Evolutionary conservation across 2,888 invertebrate species (phyloP).

Genomic region (Amiota mariae): DNA sequence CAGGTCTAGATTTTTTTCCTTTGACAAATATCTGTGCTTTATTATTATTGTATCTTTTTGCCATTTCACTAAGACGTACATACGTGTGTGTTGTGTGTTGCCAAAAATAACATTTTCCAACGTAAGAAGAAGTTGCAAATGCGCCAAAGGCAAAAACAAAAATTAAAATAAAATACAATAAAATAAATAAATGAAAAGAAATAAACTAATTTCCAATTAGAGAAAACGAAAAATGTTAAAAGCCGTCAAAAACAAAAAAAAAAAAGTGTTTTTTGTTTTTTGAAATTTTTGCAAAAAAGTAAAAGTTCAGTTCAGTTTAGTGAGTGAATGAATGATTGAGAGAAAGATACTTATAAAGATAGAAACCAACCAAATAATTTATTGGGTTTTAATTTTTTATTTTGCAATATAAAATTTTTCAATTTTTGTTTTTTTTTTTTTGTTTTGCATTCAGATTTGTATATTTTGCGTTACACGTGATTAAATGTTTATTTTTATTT

Average conservation of each 20-base stretch:
- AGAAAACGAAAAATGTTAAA: neutral
- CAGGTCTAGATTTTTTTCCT: neutral
- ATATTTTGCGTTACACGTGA: neutral
- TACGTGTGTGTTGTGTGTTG: neutral
- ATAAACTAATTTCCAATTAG: slow-evolving; percentile 17
- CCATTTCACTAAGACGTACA: too few species aligned
- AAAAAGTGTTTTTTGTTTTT: neutral
- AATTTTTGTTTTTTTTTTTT: neutral
- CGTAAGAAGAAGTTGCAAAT: slow-evolving; percentile 27
- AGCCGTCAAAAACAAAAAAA: neutral
- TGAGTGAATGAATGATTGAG: neutral
- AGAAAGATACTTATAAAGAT: neutral
- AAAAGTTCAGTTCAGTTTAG: slow-evolving; percentile 1
- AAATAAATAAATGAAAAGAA: slow-evolving; percentile 1
- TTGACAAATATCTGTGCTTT: slow-evolving; percentile 22
- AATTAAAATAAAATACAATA: slow-evolving; percentile 9
- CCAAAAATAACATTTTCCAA: slow-evolving; percentile 29
- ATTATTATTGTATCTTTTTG: slow-evolving; percentile 10
- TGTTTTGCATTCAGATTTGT: neutral
- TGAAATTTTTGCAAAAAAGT: slow-evolving; percentile 21
- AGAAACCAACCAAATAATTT: too few species aligned
- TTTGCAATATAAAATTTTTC: neutral
- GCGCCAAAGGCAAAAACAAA: slow-evolving; percentile 18
- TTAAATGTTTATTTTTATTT: too few species aligned
- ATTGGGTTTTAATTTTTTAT: neutral